Percentiles rank a stretch among this genome's conserved stretches.
Conservation (phyloP, 2,797 vertebrate genomes). For the Myotis daubentonii region DNA sequence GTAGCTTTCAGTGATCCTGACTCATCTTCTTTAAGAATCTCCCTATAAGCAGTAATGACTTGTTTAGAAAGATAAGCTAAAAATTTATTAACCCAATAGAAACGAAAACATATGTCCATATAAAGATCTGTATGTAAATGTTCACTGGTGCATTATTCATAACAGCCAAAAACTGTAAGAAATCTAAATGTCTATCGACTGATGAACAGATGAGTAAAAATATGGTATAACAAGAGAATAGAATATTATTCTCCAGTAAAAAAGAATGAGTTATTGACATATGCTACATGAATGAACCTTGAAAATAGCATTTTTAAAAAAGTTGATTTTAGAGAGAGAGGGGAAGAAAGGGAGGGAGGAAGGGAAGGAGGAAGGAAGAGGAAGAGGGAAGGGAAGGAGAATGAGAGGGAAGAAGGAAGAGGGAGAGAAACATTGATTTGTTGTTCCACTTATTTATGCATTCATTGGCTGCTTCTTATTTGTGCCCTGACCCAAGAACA, state of each 20-base stretch:
- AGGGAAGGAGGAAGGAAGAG: background rate
- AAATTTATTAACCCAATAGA: conserved; percentile 4
- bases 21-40: conserved; percentile 97
- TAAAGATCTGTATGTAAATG: background rate
- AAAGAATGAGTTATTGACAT: background rate
- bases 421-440: background rate
- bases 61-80: conserved; percentile 61
- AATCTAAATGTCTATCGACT: background rate
- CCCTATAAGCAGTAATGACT: conserved; percentile 86
- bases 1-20: conserved; percentile 96
- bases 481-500: background rate
- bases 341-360: background rate
- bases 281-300: background rate
- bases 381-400: background rate
- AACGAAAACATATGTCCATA: background rate
- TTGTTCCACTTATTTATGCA: background rate
- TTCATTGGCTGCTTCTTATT: background rate
- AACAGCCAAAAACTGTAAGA: background rate
- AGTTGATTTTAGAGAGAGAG: background rate
- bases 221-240: background rate
- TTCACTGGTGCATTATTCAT: background rate
- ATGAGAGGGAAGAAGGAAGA: too few species aligned
- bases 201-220: background rate
- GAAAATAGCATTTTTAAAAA: background rate
- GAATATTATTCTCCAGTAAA: conserved; percentile 1